Evolutionary conservation across 2,797 vertebrate genomes (phyloP).

Genomic region (Craterocephalus amniculus): DNA sequence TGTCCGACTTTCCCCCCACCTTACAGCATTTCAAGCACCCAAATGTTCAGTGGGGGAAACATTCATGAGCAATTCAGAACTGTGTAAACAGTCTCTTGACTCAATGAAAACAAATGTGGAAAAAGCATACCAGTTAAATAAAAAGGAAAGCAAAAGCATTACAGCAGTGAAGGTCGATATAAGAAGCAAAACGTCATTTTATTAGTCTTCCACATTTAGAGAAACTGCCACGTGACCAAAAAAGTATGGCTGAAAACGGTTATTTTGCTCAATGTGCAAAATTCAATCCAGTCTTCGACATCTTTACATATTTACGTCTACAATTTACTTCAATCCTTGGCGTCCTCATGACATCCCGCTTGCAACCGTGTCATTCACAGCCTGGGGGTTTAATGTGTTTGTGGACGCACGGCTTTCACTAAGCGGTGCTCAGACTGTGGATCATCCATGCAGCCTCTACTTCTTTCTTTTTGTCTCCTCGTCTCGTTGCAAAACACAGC

Average conservation of each 20-base stretch:
- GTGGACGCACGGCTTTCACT: background rate
- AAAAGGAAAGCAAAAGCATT: background rate
- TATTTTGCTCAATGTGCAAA: background rate
- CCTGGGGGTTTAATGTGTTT: background rate
- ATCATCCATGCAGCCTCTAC: slow-evolving; percentile 6
- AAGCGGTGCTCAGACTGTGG: background rate
- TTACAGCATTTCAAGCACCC: background rate
- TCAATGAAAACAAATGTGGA: background rate
- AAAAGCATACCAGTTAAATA: background rate
- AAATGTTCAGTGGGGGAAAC: background rate
- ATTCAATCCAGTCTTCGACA: background rate
- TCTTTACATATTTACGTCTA: background rate
- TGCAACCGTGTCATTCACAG: background rate
- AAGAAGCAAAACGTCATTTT: background rate
- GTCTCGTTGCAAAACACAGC: background rate
- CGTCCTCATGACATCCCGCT: background rate
- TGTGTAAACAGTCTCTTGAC: too few relatives aligned
- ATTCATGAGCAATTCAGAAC: background rate
- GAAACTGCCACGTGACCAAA: background rate
- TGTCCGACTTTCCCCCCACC: background rate
- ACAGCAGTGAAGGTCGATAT: background rate
- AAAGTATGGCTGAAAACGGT: background rate
- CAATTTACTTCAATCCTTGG: background rate
- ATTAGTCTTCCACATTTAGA: background rate
- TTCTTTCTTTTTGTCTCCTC: slow-evolving; percentile 43